Conservation (phyloP, 2,113 vertebrate species). For the Pseudopipra pipra region DNA sequence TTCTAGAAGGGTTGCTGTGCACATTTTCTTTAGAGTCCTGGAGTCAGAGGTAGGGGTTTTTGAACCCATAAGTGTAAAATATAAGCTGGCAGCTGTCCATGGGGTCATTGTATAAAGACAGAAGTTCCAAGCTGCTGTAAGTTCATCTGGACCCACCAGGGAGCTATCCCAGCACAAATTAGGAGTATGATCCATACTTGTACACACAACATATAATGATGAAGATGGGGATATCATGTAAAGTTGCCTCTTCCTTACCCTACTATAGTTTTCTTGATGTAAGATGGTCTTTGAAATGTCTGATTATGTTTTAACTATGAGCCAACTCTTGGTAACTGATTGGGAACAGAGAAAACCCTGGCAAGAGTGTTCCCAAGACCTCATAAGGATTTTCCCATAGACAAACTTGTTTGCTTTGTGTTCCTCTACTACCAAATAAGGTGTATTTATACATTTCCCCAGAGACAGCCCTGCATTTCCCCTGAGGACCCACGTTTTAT, state of each 20-base stretch:
- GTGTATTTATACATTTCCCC: background rate
- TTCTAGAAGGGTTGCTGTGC: background rate
- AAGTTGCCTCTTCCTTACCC: background rate
- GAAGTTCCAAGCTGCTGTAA: background rate
- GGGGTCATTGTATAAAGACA: background rate
- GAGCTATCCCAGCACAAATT: background rate
- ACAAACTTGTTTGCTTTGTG: background rate
- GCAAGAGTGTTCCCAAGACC: background rate
- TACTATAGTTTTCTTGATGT: background rate
- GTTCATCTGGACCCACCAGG: background rate
- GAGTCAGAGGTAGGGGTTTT: background rate
- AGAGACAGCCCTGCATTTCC: background rate
- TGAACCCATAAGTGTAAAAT: background rate
- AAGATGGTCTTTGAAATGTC: background rate
- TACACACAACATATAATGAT: background rate
- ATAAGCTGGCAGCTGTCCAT: background rate
- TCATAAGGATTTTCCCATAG: background rate
- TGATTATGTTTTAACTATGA: background rate
- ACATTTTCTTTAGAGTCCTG: background rate
- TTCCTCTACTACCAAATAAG: background rate
- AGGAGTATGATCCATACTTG: background rate
- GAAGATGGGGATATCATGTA: rapidly evolving
- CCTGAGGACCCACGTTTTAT: background rate
- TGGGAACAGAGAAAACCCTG: background rate
- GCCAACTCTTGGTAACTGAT: background rate